Base-by-base conservation (phyloP, 2,113 vertebrate genomes). In the Reinhardtius hippoglossoides region DNA sequence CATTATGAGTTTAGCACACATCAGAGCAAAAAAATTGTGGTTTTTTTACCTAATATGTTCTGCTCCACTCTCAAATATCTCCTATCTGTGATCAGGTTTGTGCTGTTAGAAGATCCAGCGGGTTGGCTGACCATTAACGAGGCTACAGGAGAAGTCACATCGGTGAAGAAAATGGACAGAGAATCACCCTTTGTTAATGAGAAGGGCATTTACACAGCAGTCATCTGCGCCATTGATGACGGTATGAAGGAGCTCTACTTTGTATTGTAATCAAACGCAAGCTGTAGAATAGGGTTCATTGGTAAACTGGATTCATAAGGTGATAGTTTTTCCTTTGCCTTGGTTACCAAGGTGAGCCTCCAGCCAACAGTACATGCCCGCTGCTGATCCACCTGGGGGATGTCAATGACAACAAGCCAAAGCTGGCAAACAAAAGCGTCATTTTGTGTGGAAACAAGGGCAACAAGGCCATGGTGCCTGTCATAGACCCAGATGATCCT, bases 361-460 rank as follows among this genome's bases (percentile, higher is more conserved):
- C 87, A 0, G 88, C 71, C 50, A 96, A 94, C 0, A 91, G 91
- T 0, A 95, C 93, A 0, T 85, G 90, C 54, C 95, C 92, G 1
- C 24, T 96, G 55, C 15, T 52, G 16, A 48, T 97, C 46, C 85
- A 94, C 73, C 78, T 97, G n/a, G 54, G 61, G 0, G 96, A 96
- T 40, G 0, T 88, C 50, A 96, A 93, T 16, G 95, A 96, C 89
- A 90, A 93, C 1, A 16, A 0, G 0, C 96, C 95, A 0, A 0
- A 6, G 0, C 88, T 97, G 74, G 10, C 23, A 3, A 83, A 67
- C 20, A 87, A 80, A 0, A 65, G 1, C 8, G 0, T 82, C 50
- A 62, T 92, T 9, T 4, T 95, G 66, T 98, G 96, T 48, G 86
- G 67, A 31, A 88, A 94, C 73, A 86, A 79, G 0, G 31, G 0